phyloP scores from a whole-genome alignment of 64 coral and sea anemone genomes.

The Porites australiensis region DNA sequence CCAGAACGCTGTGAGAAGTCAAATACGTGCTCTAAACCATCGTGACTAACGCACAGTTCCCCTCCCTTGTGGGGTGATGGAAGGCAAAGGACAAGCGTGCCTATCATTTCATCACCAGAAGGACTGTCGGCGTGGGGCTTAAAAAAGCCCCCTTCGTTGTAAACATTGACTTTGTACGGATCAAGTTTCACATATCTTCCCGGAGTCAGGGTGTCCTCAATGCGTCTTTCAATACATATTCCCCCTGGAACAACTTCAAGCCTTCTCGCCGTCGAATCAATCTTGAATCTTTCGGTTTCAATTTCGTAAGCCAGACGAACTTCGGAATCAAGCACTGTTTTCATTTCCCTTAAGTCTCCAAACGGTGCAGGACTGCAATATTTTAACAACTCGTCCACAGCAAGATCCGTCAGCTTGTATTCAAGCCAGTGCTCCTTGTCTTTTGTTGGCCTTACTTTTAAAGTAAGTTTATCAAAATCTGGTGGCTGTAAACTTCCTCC shows the following conservation, averaged over 20 bases:
- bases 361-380: constrained; percentile 52
- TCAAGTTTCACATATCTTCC: constrained; percentile 16
- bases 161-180: constrained; percentile 31
- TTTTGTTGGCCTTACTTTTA: not conserved
- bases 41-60: constrained; percentile 16
- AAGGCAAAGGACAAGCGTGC: constrained; percentile 43
- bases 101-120: constrained; percentile 32
- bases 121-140: constrained; percentile 41
- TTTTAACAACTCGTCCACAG: not conserved
- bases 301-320: constrained; percentile 62
- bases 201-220: constrained; percentile 29
- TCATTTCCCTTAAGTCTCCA: constrained; percentile 55
- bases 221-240: not conserved
- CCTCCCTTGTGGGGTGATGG: constrained; percentile 25
- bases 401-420: constrained; percentile 10
- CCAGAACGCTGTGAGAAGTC: constrained; percentile 29
- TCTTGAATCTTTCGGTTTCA: constrained; percentile 16
- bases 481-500: constrained; percentile 39
- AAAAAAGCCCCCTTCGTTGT: constrained; percentile 37
- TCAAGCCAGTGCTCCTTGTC: constrained; percentile 1
- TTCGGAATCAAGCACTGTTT: constrained; percentile 43
- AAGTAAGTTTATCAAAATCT: not conserved
- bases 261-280: not conserved
- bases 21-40: constrained; percentile 37
- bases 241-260: not conserved